phyloP scores from a whole-genome alignment of 2,888 invertebrate genomes.

The Cephus sareptanus region DNA sequence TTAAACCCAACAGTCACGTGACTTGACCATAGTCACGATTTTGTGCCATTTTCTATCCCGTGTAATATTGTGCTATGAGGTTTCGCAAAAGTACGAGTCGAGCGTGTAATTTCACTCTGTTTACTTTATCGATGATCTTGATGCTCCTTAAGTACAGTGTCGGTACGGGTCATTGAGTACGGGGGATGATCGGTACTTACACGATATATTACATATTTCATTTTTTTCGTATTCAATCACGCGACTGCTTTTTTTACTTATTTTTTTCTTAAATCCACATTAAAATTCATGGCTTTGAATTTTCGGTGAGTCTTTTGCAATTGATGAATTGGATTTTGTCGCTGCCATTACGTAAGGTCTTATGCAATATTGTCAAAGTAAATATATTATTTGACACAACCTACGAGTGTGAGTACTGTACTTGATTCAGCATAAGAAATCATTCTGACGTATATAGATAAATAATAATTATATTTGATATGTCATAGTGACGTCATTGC shows the following conservation, averaged over 20 bases:
- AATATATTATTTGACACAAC: too few species aligned
- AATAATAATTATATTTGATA: not conserved
- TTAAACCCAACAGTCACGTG: conserved; percentile 18
- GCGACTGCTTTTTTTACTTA: not conserved
- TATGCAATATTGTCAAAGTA: too few species aligned
- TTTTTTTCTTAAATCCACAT: not conserved
- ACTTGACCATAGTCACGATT: conserved; percentile 24
- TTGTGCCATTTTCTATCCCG: not conserved
- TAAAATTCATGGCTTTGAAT: not conserved
- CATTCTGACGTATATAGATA: not conserved
- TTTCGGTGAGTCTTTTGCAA: not conserved
- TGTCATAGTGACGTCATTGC: not conserved
- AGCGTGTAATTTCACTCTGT: conserved; percentile 25
- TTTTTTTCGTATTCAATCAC: not conserved
- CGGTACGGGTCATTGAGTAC: conserved; percentile 1
- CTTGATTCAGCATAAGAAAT: not conserved
- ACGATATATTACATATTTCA: not conserved
- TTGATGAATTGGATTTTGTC: not conserved
- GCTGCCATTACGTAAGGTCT: not conserved
- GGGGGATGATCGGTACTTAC: not conserved
- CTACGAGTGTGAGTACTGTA: too few species aligned
- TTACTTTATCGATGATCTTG: conserved; percentile 39
- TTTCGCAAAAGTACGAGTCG: not conserved
- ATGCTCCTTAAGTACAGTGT: conserved; percentile 27
- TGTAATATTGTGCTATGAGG: not conserved